Base-by-base conservation (phyloP, 2,113 vertebrate genomes). In the Peromyscus polionotus region DNA sequence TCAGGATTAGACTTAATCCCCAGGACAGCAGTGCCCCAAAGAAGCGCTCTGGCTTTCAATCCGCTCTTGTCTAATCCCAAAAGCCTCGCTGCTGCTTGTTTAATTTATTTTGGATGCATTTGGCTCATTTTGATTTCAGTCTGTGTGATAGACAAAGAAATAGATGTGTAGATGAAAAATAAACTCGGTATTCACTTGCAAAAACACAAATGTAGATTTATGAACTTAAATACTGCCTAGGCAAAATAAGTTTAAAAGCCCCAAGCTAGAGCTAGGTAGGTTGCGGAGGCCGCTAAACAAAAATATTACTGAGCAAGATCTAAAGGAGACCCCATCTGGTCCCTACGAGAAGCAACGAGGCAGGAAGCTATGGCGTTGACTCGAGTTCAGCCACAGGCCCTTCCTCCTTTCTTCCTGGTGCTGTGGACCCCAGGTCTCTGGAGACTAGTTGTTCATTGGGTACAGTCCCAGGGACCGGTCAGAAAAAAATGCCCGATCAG, bases 21-120 rank as follows among this genome's bases (percentile, higher is more conserved):
- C 0, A 80, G 75, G 61, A 96, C 97, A 97, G 94, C 91, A 97
- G 85, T 96, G 84, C 93, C 95, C 76, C 83, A 67, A n/a, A 72
- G 88, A 98, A 96, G 98, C 94, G 67, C 97, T 96, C 95, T 11
- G 0, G 95, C 97, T 98, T 97, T 97, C 98, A 98, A 97, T 98
- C 98, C n/a, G 72, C 93, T 91, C 96, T 98, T 84, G 90, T 76
- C 92, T 96, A 98, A 95, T 45, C 93, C 77, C 11, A 14, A 97
- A 98, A 98, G 97, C 98, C 95, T 81, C 97, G 89, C 96, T 96
- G 97, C 93, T 0, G 28, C 96, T 48, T n/a, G 95, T 91, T 85
- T 97, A 97, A 72, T 96, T 93, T 98, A 77, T 96, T 96, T 96
- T 59, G 86, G 94, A 54, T 63, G 31, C 48, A n/a, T 88, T 65